Percentiles rank a stretch among this genome's conserved stretches.
phyloP scores from a whole-genome alignment of 2,888 invertebrate genomes.

The Bursaphelenchus okinawaensis region DNA sequence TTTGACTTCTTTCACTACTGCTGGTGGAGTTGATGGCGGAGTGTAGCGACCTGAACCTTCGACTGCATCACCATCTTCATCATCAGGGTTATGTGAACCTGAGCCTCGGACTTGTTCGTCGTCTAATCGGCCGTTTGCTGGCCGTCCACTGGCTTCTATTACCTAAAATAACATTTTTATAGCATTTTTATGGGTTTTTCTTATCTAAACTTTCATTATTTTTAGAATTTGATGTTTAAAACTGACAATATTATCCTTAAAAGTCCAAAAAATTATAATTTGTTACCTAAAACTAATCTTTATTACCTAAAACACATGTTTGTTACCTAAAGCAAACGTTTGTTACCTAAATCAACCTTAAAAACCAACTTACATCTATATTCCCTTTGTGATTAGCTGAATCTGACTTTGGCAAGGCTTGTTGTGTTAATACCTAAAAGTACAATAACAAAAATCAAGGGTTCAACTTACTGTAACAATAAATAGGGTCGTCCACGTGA shows the following conservation, averaged over 20 bases:
- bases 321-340: neutral
- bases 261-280: neutral
- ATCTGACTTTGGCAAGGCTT: neutral
- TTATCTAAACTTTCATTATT: too few relatives aligned
- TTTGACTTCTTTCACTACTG: neutral
- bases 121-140: neutral
- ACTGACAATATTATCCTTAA: too few relatives aligned
- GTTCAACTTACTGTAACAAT: neutral
- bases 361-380: neutral
- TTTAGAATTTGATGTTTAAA: too few relatives aligned
- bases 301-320: neutral
- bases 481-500: neutral
- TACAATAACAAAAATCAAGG: neutral
- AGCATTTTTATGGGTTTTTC: too few relatives aligned
- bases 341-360: neutral
- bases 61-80: slow-evolving; percentile 29
- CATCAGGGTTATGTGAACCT: slow-evolving; percentile 21
- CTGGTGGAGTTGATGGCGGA: neutral
- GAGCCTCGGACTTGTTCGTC: slow-evolving; percentile 19
- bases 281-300: neutral
- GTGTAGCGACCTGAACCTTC: slow-evolving; percentile 18
- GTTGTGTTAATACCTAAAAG: neutral
- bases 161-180: slow-evolving; percentile 16
- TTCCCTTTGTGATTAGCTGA: neutral
- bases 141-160: slow-evolving; percentile 26